A percentile compares a stretch with the other conserved stretches of the same genome.
These are phyloP conservation scores for Rhamnusium bicolor DNA, from an alignment of 2,888 invertebrate species.

Conservation along the genomic window DNA sequence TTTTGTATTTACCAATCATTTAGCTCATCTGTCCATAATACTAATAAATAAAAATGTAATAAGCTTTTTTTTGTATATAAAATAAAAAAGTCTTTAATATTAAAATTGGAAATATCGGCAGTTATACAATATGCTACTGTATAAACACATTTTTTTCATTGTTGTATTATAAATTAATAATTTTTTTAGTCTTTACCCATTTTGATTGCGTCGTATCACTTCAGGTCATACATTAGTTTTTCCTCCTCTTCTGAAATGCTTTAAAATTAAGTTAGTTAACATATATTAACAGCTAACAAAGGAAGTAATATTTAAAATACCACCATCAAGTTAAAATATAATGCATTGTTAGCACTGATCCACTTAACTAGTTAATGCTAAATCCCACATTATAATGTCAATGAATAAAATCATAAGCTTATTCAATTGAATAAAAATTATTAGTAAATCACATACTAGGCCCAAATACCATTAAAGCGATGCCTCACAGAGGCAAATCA, in stretches of 20 bases:
- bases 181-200: slow-evolving; percentile 17
- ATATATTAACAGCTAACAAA: not conserved
- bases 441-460: not conserved
- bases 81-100: not conserved
- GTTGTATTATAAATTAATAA: slow-evolving; percentile 16
- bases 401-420: not conserved
- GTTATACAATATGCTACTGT: not conserved
- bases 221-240: slow-evolving; percentile 51
- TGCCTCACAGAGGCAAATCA: slow-evolving; percentile 5
- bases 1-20: too few species aligned
- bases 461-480: not conserved
- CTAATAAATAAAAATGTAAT: too few species aligned
- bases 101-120: not conserved
- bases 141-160: slow-evolving; percentile 14
- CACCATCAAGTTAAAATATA: not conserved
- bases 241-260: slow-evolving; percentile 51
- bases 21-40: too few species aligned
- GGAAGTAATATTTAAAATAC: not conserved
- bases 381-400: not conserved
- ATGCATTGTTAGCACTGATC: not conserved
- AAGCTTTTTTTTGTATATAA: too few species aligned
- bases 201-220: slow-evolving; percentile 24
- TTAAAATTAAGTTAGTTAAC: slow-evolving; percentile 34
- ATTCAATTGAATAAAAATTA: not conserved
- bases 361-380: not conserved